Evolutionary conservation across 2,888 invertebrate species (phyloP), one percentile per base, ranked within the genome.

Genomic region (Drosophila limbata): DNA sequence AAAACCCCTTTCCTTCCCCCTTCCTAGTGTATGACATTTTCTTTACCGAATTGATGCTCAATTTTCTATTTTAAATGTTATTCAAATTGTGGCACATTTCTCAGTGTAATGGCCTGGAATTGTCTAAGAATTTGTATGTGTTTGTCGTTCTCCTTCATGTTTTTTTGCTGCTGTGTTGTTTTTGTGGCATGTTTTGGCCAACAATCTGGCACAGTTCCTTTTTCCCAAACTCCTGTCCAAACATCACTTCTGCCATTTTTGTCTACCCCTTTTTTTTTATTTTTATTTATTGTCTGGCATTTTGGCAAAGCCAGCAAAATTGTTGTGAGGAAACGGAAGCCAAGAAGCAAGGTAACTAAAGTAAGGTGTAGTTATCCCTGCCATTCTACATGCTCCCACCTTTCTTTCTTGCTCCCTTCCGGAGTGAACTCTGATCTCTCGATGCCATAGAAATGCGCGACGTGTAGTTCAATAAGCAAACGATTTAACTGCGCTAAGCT

Each of bases 41-140:
- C 56, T 45, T 55, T 63, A 53, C 61, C 73, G 84, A 77, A 74
- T 84, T 84, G 89, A 86, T 86, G 89, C 84, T 77, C 89, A 88
- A 88, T 85, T 85, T 88, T 81, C 81, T 86, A 89, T 88, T 81
- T 85, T 85, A 85, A 85, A 85, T 85, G 89, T 85, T 85, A 85
- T 85, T 85, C 84, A 85, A 85, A 85, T 85, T 88, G 84, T 85
- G 84, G 77, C 84, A 85, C 84, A 85, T 85, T 85, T 85, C 88
- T 85, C 88, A 85, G 89, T 84, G 89, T 88, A 85, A 85, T 85
- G 84, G 86, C 82, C 81, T 73, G 84, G 84, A 85, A 88, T 84
- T 81, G 87, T 81, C 66, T 78, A 50, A 65, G 74, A 61, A 64
- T 73, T 68, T 56, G 68, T 73, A 19, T 51, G 40, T 51, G n/a